Evolutionary conservation across 2,113 vertebrate species (phyloP).

Genomic region (Pampusana beccarii): DNA sequence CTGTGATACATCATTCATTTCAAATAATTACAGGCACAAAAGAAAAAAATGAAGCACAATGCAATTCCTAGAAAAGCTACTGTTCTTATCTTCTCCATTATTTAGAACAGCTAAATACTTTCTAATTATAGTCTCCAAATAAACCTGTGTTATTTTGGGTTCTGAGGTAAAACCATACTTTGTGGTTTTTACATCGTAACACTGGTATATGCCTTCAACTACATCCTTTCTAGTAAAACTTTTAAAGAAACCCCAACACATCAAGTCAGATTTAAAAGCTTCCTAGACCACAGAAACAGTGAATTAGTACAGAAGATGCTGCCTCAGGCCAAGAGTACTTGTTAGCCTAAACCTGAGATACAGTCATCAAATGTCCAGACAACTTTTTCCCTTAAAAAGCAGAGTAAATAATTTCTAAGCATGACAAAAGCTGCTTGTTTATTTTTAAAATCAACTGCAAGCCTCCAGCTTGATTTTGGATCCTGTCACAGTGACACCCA

Average conservation of each 20-base stretch:
- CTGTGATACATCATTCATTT: not conserved
- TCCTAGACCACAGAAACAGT: not conserved
- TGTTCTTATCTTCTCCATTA: not conserved
- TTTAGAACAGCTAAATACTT: not conserved
- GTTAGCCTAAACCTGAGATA: not conserved
- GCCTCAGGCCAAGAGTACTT: not conserved
- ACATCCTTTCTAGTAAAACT: not conserved
- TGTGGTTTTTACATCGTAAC: not conserved
- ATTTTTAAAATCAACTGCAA: not conserved
- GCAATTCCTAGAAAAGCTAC: conserved; percentile 9
- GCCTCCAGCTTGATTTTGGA: not conserved
- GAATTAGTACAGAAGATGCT: not conserved
- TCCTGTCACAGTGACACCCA: not conserved
- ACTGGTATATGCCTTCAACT: not conserved
- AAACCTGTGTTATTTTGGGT: not conserved
- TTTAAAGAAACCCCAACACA: not conserved
- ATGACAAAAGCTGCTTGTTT: not conserved
- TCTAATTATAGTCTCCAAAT: not conserved
- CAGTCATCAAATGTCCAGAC: not conserved
- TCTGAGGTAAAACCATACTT: not conserved
- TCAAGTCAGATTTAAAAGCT: not conserved
- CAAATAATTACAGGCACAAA: not conserved
- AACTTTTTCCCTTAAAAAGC: not conserved
- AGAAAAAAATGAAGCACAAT: not conserved
- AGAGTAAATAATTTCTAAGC: not conserved